Base-by-base conservation (phyloP, 2,888 invertebrate genomes). In the Macroteleia sp. region DNA sequence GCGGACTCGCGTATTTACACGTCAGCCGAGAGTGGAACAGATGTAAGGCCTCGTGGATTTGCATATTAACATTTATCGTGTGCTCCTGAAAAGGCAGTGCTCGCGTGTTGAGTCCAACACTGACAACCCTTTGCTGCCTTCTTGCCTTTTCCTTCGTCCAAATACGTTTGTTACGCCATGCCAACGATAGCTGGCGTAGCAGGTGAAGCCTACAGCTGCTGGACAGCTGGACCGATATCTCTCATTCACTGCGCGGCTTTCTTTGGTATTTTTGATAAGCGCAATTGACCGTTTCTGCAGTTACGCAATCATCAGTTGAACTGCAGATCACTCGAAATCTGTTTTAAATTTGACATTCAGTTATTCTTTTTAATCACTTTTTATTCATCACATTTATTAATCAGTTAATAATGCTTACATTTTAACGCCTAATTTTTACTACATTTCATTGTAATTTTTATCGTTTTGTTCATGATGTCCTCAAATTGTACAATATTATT, bases 151-250 rank as follows among this genome's bases (percentile, higher is more conserved):
- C 67, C 36, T 69, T 46, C 67, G 44, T 41, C 59, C 70, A 57
- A 50, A 64, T 62, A 50, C 69, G 69, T 25, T 56, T 25, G 73
- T 46, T 57, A 12, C 46, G 56, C 17, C 48, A 44, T 14, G 66
- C 61, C 48, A 46, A 25, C 66, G 36, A 54, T 41, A 61, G 46
- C 46, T 39, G 41, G 12, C 28, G 50, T 41, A 85, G 90, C 90
- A 91, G 90, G 91, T 91, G 91, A 90, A 88, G 84, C 85, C 61
- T 71, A 85, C 90, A 80, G 80, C 80, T 80, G 80, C 75, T 52
- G 86, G 85, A 89, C 88, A 87, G 88, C 88, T 85, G 89, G 82
- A 84, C 85, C 87, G 87, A 86, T 87, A 90, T 89, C 89, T 89
- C 85, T 83, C 17, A 34, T 32, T 44, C 20, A 22, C 74, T 81